A percentile compares a stretch with the other conserved stretches of the same genome.
Conservation (phyloP, 2,113 vertebrate genomes). For the Cisticola juncidis region DNA sequence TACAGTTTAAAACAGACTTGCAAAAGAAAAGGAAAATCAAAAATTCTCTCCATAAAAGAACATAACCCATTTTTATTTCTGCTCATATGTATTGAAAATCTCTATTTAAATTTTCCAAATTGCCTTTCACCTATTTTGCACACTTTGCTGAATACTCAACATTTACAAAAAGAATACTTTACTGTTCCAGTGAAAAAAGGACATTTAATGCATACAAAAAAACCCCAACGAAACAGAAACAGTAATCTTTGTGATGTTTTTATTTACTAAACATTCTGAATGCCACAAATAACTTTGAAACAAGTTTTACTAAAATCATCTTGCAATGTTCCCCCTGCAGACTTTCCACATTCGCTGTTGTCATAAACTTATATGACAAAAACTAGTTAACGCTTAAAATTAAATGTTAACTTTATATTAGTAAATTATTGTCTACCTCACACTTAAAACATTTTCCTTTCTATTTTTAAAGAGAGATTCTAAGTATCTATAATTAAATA, state of each 20-base stretch:
- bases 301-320: background rate
- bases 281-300: background rate
- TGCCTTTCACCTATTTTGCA: background rate
- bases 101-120: background rate
- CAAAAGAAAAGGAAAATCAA: background rate
- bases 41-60: background rate
- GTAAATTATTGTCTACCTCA: background rate
- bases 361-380: background rate
- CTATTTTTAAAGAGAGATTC: background rate
- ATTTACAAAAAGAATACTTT: background rate
- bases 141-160: background rate
- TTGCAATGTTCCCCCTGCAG: background rate
- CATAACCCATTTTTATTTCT: background rate
- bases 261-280: background rate
- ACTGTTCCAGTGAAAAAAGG: background rate
- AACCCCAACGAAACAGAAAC: background rate
- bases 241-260: background rate
- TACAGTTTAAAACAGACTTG: background rate
- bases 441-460: background rate
- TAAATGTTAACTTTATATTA: background rate
- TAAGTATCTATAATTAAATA: background rate
- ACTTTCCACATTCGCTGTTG: background rate
- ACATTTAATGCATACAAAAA: background rate
- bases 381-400: background rate
- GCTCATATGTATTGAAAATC: background rate